phyloP scores from a whole-genome alignment of 1,140 invertebrate species.

The Cataglyphis hispanica region DNA sequence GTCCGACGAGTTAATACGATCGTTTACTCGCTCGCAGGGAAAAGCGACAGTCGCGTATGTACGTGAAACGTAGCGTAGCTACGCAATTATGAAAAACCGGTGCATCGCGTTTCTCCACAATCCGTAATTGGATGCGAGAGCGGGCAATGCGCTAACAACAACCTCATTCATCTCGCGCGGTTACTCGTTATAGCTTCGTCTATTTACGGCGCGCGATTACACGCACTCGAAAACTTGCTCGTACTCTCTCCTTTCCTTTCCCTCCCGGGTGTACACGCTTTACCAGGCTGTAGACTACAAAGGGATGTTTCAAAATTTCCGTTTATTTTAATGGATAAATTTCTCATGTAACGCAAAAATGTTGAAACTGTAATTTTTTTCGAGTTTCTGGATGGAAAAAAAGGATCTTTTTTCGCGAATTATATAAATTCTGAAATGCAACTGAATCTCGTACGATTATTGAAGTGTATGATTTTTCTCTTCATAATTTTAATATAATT shows the following conservation, averaged over 20 bases:
- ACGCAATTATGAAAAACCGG: slow-evolving; percentile 44
- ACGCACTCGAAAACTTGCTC: neutral
- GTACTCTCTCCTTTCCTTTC: neutral
- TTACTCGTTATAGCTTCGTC: slow-evolving; percentile 51
- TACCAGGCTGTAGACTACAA: neutral
- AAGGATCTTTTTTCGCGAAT: neutral
- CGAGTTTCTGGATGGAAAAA: neutral
- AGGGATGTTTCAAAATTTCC: neutral
- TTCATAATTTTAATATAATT: neutral
- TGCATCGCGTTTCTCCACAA: slow-evolving; percentile 10
- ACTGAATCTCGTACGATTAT: neutral
- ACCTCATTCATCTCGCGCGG: slow-evolving; percentile 61
- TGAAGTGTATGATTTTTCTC: neutral
- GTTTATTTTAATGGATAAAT: slow-evolving; percentile 10
- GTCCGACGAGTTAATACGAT: neutral
- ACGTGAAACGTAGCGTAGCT: neutral
- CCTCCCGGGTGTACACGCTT: neutral
- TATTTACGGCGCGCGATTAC: slow-evolving; percentile 32
- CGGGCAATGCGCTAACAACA: slow-evolving; percentile 56
- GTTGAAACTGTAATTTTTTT: neutral
- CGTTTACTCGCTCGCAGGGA: neutral
- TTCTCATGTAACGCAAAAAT: neutral
- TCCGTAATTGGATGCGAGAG: slow-evolving; percentile 61
- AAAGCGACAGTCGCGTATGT: neutral
- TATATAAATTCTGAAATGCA: neutral